Conservation (phyloP, 2,888 invertebrate species). For the Griposia aprilina region DNA sequence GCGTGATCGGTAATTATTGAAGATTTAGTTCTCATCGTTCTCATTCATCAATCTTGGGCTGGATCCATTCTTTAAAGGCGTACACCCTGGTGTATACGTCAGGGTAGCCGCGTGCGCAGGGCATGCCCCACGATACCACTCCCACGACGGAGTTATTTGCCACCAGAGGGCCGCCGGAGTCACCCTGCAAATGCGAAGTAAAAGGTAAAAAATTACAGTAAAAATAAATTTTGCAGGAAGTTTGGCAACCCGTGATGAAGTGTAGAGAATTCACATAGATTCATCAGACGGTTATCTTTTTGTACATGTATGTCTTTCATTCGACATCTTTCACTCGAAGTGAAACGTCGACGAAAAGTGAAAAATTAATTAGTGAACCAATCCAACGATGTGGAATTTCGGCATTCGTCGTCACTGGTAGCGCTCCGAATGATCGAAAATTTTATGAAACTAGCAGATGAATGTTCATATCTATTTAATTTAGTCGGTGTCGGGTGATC, state of each 20-base stretch:
- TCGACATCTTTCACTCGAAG: neutral
- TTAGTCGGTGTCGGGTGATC: neutral
- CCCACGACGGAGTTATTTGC: constrained; percentile 82
- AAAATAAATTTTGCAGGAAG: neutral
- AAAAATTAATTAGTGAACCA: neutral
- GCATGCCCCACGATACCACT: constrained; percentile 90
- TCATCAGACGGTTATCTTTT: neutral
- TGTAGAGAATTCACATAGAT: neutral
- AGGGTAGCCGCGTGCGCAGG: constrained; percentile 89
- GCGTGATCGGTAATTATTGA: neutral
- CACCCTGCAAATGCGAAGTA: constrained; percentile 80
- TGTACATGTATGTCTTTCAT: neutral
- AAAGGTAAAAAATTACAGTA: neutral
- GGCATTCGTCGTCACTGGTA: neutral
- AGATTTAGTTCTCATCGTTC: neutral
- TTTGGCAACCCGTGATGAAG: no score
- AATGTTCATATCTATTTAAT: neutral
- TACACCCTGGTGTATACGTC: constrained; percentile 89
- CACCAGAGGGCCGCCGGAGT: constrained; percentile 89
- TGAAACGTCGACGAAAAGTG: neutral
- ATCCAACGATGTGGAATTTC: neutral
- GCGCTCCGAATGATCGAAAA: neutral
- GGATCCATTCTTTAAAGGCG: constrained; percentile 85
- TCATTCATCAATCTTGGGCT: constrained; percentile 68
- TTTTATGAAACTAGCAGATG: neutral